Base-by-base conservation (phyloP, 2,797 vertebrate genomes). In the Calcarius lapponicus region DNA sequence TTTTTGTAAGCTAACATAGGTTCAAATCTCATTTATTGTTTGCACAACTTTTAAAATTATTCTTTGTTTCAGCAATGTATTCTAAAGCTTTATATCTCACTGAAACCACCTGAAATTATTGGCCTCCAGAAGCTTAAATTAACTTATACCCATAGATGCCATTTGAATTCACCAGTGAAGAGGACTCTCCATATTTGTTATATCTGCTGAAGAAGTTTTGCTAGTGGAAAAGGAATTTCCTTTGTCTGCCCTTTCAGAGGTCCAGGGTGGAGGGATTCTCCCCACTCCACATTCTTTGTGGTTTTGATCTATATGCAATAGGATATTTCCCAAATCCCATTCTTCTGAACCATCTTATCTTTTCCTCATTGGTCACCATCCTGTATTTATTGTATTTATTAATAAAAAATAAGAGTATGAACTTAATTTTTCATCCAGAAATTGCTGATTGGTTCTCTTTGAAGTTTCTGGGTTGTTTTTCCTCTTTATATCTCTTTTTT, bases 211-310 rank as follows among this genome's bases (percentile, higher is more conserved):
- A 78, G 31, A 22, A 40, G 8, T 45, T 80, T 58, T 80, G 13
- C 25, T 43, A 7, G 13, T 65, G 25, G 13, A 80, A 51, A 71
- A 20, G 2, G 4, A 2, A 43, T 76, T 80, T 83, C 8, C 4
- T 73, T 65, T 61, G 8, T 25, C 26, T 58, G 10, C 11, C 29
- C 13, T 62, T 57, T 89, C 57, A 58, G 51, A 87, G 6, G 6
- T 64, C 28, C 50, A 43, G 25, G 7, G 24, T 47, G 17, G 16
- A 70, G 6, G 8, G 15, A 40, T 75, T 51, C 10, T 56, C 3
- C 3, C 3, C 5, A 0, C 8, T 45, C 32, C 11, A 60, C 0
- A 13, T 38, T 38, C 28, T 71, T 58, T 42, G 12, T 3, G 51
- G 66, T 74, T 93, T 65, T 79, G 10, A 65, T 45, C 6, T 65